These are phyloP conservation scores for Cichladusa arquata DNA, from an alignment of 2,113 vertebrate genomes.

Conservation along the genomic window DNA sequence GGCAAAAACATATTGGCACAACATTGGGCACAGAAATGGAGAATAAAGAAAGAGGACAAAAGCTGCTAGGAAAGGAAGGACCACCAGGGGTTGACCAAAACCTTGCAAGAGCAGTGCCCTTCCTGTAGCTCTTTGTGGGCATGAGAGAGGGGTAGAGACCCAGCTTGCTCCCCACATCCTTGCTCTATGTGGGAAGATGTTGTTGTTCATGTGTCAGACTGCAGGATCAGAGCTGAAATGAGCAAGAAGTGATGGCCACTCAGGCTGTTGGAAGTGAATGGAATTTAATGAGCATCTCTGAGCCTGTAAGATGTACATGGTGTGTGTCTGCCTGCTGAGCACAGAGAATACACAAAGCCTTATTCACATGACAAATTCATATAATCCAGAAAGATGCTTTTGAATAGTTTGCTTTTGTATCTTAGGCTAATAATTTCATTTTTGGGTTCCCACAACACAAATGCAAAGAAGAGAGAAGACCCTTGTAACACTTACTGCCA, in stretches of 20 bases:
- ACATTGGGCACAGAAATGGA: neutral
- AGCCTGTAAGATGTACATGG: fast-evolving
- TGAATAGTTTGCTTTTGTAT: neutral
- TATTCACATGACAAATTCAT: neutral
- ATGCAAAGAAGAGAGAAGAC: neutral
- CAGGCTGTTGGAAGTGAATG: neutral
- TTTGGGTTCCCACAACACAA: neutral
- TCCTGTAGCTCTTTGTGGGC: neutral
- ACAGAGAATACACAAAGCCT: neutral
- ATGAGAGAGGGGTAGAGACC: fast-evolving
- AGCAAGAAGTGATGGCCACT: neutral
- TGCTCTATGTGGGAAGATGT: neutral
- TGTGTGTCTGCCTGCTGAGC: neutral
- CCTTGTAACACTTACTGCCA: neutral
- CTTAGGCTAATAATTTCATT: neutral
- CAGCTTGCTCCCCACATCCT: neutral
- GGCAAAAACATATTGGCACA: neutral
- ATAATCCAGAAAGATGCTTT: neutral
- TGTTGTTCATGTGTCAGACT: neutral
- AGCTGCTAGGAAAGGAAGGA: neutral
- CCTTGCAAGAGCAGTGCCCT: neutral
- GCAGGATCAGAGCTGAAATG: neutral
- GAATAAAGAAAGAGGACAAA: neutral
- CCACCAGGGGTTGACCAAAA: neutral
- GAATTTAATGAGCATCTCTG: neutral